Conservation (phyloP, 2,888 invertebrate species). For the Thelaira solivaga region DNA sequence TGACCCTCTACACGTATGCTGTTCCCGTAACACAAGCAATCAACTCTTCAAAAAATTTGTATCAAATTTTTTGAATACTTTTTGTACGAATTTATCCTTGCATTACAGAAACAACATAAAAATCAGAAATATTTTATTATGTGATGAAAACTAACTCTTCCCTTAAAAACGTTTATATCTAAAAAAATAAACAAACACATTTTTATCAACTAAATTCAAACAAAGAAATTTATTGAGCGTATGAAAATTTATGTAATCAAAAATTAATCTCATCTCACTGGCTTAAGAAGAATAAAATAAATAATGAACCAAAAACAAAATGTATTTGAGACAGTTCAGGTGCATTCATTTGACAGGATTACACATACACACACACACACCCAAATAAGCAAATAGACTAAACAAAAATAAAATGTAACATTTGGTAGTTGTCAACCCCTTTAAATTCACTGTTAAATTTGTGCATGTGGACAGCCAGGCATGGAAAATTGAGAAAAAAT, state of each 20-base stretch:
- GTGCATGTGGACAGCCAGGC: too few species aligned
- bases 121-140: too few species aligned
- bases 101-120: too few species aligned
- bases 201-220: not conserved
- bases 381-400: too few species aligned
- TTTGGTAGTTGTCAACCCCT: slow-evolving; percentile 37
- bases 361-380: not conserved
- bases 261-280: not conserved
- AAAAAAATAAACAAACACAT: too few species aligned
- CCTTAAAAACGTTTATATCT: too few species aligned
- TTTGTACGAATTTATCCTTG: too few species aligned
- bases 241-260: slow-evolving; percentile 29
- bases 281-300: not conserved
- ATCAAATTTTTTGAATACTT: too few species aligned
- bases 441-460: not conserved
- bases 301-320: not conserved
- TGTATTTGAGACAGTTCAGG: not conserved
- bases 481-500: not conserved
- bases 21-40: too few species aligned
- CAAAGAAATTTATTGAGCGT: slow-evolving; percentile 39
- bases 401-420: slow-evolving; percentile 11
- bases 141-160: too few species aligned
- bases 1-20: too few species aligned
- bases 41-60: too few species aligned
- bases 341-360: not conserved